Conservation (phyloP, 2,113 vertebrate species). For the Poecilia latipinna region DNA sequence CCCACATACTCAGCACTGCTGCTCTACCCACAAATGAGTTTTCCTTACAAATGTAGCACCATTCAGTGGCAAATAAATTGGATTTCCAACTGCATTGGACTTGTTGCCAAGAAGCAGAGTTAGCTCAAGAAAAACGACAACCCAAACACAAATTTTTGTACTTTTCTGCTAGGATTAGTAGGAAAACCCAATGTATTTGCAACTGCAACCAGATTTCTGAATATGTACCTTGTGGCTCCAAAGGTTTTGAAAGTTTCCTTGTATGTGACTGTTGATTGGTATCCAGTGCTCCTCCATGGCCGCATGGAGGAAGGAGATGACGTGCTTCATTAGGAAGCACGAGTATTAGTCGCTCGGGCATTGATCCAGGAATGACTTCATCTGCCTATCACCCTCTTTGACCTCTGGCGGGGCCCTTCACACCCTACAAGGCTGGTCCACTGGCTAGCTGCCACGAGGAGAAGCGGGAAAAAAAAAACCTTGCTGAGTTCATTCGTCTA, state of each 20-base stretch:
- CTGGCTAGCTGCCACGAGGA: slow-evolving; percentile 58
- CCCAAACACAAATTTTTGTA: background rate
- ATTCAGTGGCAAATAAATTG: background rate
- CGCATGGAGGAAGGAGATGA: slow-evolving; percentile 34
- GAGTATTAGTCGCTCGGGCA: slow-evolving; percentile 48
- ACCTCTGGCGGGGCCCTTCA: slow-evolving; percentile 48
- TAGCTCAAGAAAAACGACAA: background rate
- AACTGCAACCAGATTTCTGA: background rate
- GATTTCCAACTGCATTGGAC: background rate
- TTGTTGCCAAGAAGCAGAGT: background rate
- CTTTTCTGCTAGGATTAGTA: background rate
- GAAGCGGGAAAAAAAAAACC: slow-evolving; percentile 42
- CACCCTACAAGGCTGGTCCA: slow-evolving; percentile 38
- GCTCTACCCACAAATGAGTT: background rate
- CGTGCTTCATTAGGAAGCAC: slow-evolving; percentile 30
- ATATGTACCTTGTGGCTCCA: background rate
- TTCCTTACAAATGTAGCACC: background rate
- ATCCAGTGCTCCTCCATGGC: slow-evolving; percentile 26
- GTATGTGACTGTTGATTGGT: slow-evolving; percentile 6
- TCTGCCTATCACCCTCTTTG: slow-evolving; percentile 43
- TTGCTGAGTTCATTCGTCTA: slow-evolving; percentile 56
- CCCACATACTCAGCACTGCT: background rate
- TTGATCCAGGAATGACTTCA: slow-evolving; percentile 54
- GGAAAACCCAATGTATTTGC: background rate
- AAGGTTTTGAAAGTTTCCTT: background rate